Percentiles rank a stretch among this genome's conserved stretches.
Conservation (phyloP, 2,888 invertebrate species). For the Tillus elongatus region DNA sequence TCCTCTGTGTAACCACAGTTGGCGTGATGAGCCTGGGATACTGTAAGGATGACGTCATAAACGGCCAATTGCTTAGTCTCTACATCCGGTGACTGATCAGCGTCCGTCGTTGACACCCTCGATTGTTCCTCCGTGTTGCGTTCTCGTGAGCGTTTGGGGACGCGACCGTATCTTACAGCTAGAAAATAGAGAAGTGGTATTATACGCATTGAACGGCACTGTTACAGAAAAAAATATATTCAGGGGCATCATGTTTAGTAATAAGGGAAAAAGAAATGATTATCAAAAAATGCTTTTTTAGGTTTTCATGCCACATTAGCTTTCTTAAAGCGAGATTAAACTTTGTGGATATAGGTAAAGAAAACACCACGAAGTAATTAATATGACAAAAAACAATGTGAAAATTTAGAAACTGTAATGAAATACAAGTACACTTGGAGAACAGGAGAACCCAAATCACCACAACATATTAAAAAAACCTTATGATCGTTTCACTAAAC, state of each 20-base stretch:
- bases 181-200: slow-evolving; percentile 36
- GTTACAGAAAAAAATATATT: too few relatives aligned
- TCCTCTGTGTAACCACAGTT: slow-evolving; percentile 87
- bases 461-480: too few relatives aligned
- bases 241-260: too few relatives aligned
- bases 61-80: slow-evolving; percentile 54
- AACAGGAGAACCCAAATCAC: slow-evolving; percentile 3
- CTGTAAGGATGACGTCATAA: slow-evolving; percentile 70
- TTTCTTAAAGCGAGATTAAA: too few relatives aligned
- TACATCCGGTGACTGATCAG: slow-evolving; percentile 38
- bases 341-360: too few relatives aligned
- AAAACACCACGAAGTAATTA: too few relatives aligned
- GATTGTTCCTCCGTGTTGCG: slow-evolving; percentile 51
- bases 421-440: background rate
- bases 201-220: too few relatives aligned
- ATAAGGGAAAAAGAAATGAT: too few relatives aligned
- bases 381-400: background rate
- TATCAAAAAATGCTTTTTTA: too few relatives aligned
- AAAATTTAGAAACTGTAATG: background rate
- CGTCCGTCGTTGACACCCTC: slow-evolving; percentile 41
- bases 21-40: slow-evolving; percentile 76
- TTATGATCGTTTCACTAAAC: too few relatives aligned
- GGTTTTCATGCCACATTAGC: too few relatives aligned
- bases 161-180: slow-evolving; percentile 95
- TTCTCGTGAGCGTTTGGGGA: slow-evolving; percentile 87